These are phyloP conservation scores for Dysdera silvatica DNA, from an alignment of 1,140 invertebrate species.

Conservation along the genomic window DNA sequence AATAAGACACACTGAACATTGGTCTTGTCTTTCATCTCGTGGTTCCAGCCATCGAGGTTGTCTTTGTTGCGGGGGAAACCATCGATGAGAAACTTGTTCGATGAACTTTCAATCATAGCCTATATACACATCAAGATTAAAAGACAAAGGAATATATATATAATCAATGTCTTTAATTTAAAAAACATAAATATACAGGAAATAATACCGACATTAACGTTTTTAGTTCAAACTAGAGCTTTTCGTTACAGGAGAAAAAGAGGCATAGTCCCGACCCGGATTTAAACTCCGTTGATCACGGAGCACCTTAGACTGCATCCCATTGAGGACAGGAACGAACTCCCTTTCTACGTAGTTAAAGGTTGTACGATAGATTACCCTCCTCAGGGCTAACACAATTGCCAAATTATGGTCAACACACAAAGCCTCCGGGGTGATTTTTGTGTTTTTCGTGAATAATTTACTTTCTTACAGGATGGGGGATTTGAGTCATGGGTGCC, in stretches of 20 bases:
- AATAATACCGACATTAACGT: neutral
- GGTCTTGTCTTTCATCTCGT: conserved; percentile 73
- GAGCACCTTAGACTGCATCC: too few relatives aligned
- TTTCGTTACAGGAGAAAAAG: conserved; percentile 2
- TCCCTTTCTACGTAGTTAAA: too few relatives aligned
- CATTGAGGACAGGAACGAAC: too few relatives aligned
- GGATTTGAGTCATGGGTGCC: too few relatives aligned
- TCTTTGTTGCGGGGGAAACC: conserved; percentile 97
- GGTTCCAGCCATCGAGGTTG: conserved; percentile 92
- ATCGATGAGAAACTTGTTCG: conserved; percentile 81
- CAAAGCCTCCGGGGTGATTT: too few relatives aligned
- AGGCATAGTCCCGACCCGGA: too few relatives aligned
- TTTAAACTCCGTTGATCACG: conserved; percentile 27
- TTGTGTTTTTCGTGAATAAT: too few relatives aligned
- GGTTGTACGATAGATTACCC: too few relatives aligned
- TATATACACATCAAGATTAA: neutral
- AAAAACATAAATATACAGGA: neutral
- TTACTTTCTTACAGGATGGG: too few relatives aligned
- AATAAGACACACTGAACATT: conserved; percentile 83
- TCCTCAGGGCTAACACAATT: too few relatives aligned
- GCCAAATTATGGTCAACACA: too few relatives aligned
- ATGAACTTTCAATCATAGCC: conserved; percentile 24
- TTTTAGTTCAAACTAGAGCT: too few relatives aligned
- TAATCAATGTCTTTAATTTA: neutral
- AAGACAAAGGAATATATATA: neutral